These are phyloP conservation scores for Cyanistes caeruleus DNA, from an alignment of 2,113 vertebrate species.

Conservation along the genomic window DNA sequence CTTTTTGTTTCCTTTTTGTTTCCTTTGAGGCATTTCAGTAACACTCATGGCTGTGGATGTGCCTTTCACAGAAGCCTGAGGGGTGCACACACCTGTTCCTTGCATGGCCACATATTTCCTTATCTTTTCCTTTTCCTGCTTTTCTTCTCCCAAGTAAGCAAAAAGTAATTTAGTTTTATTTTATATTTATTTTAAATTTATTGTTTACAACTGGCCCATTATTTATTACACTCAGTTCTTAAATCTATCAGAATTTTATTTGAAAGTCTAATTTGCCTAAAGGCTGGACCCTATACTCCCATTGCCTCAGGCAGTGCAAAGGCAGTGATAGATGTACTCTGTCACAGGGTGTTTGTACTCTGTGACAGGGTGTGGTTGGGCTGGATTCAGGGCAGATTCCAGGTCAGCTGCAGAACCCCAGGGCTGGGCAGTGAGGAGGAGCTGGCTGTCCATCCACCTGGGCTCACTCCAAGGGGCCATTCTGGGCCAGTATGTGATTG, in stretches of 20 bases:
- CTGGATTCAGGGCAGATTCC: background rate
- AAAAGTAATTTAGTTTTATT: background rate
- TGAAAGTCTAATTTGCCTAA: background rate
- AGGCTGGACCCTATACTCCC: background rate
- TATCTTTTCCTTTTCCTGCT: background rate
- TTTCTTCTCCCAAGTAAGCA: background rate
- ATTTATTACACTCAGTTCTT: background rate
- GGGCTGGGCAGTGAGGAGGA: background rate
- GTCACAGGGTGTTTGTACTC: accelerated
- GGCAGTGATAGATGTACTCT: background rate
- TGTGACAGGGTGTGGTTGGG: background rate
- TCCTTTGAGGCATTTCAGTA: background rate
- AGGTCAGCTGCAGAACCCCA: background rate
- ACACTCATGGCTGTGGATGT: accelerated
- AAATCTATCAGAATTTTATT: background rate
- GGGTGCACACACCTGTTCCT: background rate
- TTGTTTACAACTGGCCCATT: background rate
- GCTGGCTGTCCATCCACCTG: background rate
- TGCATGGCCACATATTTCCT: background rate
- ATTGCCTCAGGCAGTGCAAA: background rate
- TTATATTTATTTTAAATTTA: background rate
- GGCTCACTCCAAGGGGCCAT: background rate
- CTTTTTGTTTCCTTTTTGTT: background rate
- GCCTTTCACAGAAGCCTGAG: background rate
- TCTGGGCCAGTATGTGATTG: background rate